phyloP scores from a whole-genome alignment of 1,140 invertebrate genomes.

The Zaprionus tsacasi region DNA sequence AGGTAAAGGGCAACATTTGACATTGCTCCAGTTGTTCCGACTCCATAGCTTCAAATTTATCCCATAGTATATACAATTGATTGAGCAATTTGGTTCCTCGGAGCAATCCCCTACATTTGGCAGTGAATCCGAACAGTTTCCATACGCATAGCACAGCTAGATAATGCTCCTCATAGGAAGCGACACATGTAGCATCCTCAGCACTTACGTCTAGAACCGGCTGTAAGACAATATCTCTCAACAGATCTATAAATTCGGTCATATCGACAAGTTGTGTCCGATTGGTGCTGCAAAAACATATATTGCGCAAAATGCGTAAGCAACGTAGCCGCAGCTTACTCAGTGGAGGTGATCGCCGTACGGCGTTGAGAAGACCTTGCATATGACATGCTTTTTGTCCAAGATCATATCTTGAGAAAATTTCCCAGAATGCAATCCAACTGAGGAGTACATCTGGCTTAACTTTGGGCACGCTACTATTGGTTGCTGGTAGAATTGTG shows the following conservation, averaged over 20 bases:
- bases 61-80: conserved; percentile 33
- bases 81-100: conserved; percentile 66
- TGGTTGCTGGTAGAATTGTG: conserved; percentile 60
- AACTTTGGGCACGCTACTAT: conserved; percentile 58
- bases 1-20: conserved; percentile 8
- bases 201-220: not conserved
- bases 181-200: not conserved
- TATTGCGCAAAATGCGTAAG: conserved; percentile 73
- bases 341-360: conserved; percentile 34
- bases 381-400: conserved; percentile 68
- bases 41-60: conserved; percentile 23
- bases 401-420: conserved; percentile 84
- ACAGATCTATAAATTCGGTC: conserved; percentile 49
- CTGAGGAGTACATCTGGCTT: conserved; percentile 79
- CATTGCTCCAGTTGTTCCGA: conserved; percentile 7
- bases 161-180: conserved; percentile 63
- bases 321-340: conserved; percentile 40
- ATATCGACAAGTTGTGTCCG: conserved; percentile 47
- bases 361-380: conserved; percentile 42
- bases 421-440: conserved; percentile 85
- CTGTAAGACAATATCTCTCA: conserved; percentile 53
- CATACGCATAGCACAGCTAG: conserved; percentile 58
- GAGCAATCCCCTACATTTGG: conserved; percentile 64
- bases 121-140: conserved; percentile 68
- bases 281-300: conserved; percentile 65